A percentile compares a stretch with the other conserved stretches of the same genome.
Conservation (phyloP, 2,797 vertebrate genomes). For the Petrocephalus sullivani region DNA sequence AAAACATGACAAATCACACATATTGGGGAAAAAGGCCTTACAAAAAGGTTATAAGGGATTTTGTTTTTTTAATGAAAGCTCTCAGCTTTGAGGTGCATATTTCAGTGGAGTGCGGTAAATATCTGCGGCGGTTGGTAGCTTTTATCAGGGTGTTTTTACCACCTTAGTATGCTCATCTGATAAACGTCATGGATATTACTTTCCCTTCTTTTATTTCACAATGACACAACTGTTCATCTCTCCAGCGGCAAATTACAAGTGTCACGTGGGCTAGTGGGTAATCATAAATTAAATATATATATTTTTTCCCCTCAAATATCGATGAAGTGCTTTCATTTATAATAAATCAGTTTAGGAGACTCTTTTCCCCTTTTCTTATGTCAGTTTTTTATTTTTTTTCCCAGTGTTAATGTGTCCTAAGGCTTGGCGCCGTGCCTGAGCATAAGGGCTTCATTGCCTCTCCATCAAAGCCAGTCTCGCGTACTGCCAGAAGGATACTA, state of each 20-base stretch:
- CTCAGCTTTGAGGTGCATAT: not conserved
- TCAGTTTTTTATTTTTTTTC: not conserved
- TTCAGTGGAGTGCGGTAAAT: not conserved
- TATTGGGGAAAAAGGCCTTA: not conserved
- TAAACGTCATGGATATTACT: not conserved
- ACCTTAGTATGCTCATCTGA: not conserved
- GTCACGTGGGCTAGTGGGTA: not conserved
- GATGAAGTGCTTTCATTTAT: not conserved
- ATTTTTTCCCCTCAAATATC: not conserved
- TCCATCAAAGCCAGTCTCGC: not conserved
- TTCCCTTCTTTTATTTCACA: not conserved
- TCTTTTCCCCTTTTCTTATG: not conserved
- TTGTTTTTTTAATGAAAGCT: not conserved
- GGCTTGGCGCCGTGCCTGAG: not conserved
- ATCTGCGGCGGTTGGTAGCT: not conserved
- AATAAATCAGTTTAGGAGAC: not conserved
- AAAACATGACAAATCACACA: not conserved
- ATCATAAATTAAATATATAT: not conserved
- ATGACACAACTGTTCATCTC: not conserved
- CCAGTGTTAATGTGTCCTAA: not conserved
- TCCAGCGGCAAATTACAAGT: not conserved
- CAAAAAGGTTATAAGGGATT: not conserved
- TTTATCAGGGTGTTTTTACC: not conserved
- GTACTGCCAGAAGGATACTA: conserved; percentile 5
- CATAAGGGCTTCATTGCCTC: not conserved